These are phyloP conservation scores for Hyposoter dolosus DNA, from an alignment of 2,888 invertebrate genomes.

Conservation along the genomic window DNA sequence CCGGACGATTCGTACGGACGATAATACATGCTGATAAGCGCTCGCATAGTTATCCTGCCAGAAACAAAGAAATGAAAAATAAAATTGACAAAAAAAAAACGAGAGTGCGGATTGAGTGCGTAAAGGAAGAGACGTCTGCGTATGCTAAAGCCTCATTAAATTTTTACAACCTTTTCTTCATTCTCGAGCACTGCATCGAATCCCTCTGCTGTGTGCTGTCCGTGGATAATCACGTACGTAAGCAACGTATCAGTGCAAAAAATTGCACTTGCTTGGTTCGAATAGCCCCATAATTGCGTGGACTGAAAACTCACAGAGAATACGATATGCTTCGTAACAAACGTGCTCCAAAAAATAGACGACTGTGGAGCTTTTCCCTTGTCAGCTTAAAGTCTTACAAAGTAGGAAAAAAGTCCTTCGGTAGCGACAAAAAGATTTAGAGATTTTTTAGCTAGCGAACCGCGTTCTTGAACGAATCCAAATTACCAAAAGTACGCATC, in stretches of 20 bases:
- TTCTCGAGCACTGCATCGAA: slow-evolving; percentile 20
- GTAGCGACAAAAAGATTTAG: background rate
- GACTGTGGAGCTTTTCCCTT: slow-evolving; percentile 1
- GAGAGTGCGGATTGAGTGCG: slow-evolving; percentile 31
- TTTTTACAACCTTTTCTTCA: slow-evolving; percentile 37
- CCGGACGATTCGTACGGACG: background rate
- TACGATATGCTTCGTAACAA: slow-evolving; percentile 13
- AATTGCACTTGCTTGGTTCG: slow-evolving; percentile 2
- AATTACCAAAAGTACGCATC: no score
- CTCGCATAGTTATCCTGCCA: slow-evolving; percentile 5
- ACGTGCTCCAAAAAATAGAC: slow-evolving; percentile 16
- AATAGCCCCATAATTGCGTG: background rate
- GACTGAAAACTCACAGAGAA: slow-evolving; percentile 20
- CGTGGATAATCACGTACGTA: background rate
- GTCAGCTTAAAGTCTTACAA: slow-evolving; percentile 4
- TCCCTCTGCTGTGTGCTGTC: slow-evolving; percentile 19
- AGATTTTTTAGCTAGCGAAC: background rate
- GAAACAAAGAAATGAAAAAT: slow-evolving; percentile 22
- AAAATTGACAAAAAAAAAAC: background rate
- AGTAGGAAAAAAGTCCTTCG: background rate
- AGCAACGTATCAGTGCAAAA: background rate
- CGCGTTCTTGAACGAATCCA: no score
- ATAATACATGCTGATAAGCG: background rate
- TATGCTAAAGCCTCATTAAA: slow-evolving; percentile 38
- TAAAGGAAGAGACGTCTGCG: slow-evolving; percentile 16